Base-by-base conservation (phyloP, 2,113 vertebrate species). In the Hemiprocne comata region DNA sequence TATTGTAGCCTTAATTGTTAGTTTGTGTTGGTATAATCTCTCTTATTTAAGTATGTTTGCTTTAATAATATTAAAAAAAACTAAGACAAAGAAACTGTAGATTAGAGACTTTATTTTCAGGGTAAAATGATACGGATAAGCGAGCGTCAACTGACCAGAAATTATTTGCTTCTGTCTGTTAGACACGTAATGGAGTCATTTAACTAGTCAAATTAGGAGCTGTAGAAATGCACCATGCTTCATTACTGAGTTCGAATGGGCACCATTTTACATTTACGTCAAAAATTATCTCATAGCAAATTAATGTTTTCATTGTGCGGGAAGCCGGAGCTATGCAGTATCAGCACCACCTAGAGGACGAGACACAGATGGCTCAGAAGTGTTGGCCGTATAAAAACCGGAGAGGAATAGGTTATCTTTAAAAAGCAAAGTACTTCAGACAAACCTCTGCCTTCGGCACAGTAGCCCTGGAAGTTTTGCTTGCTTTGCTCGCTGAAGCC, bases 111-210 rank as follows among this genome's bases (percentile, higher is more conserved):
- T 98, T 98, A 98, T 98, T 98, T 99, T 98, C 98, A 98, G 98
- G 97, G 98, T 98, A 98, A 98, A 98, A 98, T 98, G 99, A 99
- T 98, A 99, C 98, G 99, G 98, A 98, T 99, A 99, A 99, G 98
- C 99, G 99, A 99, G 98, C 99, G 98, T 99, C 99, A 99, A 99
- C 99, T 99, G 99, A 99, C 99, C 99, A 99, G 99, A 99, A 99
- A 99, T 99, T 99, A 99, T 99, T 99, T 98, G 98, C 99, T 98
- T 99, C 99, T 99, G 99, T 99, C 99, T 99, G 99, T 99, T 99
- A 99, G 99, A 99, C 99, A 99, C 99, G 99, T 99, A 99, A 99
- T 99, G 99, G 99, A 99, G 99, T 99, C 99, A 99, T 99, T 99
- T 99, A 99, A 99, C 99, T 99, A 99, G 99, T 99, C 99, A 99